A percentile compares a stretch with the other conserved stretches of the same genome.
Conservation (phyloP, 1,140 invertebrate species). For the Calycopis cecrops region DNA sequence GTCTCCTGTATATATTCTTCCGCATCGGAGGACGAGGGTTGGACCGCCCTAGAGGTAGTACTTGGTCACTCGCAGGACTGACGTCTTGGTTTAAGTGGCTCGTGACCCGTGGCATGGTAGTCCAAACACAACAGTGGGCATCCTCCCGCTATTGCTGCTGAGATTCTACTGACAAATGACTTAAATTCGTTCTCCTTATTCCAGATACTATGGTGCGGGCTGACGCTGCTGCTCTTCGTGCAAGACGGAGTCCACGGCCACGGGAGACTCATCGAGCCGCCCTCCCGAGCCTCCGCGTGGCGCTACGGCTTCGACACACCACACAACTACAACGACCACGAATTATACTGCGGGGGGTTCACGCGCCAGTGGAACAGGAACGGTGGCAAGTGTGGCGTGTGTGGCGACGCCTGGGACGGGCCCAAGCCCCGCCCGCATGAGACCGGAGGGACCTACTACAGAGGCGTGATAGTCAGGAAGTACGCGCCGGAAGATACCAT, state of each 20-base stretch:
- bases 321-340: slow-evolving; percentile 91
- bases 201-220: slow-evolving; percentile 53
- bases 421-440: slow-evolving; percentile 86
- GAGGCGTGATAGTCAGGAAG: slow-evolving; percentile 85
- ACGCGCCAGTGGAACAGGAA: slow-evolving; percentile 83
- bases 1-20: too few species aligned
- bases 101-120: too few species aligned
- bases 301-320: slow-evolving; percentile 84
- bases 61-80: too few species aligned
- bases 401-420: slow-evolving; percentile 89
- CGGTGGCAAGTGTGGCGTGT: slow-evolving; percentile 90
- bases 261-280: slow-evolving; percentile 89
- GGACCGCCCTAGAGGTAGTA: too few species aligned
- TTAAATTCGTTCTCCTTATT: slow-evolving; percentile 17
- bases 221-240: slow-evolving; percentile 36
- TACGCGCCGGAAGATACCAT: slow-evolving; percentile 82
- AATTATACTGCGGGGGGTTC: slow-evolving; percentile 92
- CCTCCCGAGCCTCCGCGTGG: slow-evolving; percentile 89
- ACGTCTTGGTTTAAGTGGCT: too few species aligned
- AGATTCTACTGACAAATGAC: background rate
- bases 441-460: slow-evolving; percentile 87
- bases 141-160: too few species aligned
- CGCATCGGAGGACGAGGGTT: too few species aligned
- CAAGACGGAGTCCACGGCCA: slow-evolving; percentile 72
- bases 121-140: too few species aligned